A percentile compares a stretch with the other conserved stretches of the same genome.
Evolutionary conservation across 2,888 invertebrate species (phyloP).

Genomic region (Physocephala rufipes): DNA sequence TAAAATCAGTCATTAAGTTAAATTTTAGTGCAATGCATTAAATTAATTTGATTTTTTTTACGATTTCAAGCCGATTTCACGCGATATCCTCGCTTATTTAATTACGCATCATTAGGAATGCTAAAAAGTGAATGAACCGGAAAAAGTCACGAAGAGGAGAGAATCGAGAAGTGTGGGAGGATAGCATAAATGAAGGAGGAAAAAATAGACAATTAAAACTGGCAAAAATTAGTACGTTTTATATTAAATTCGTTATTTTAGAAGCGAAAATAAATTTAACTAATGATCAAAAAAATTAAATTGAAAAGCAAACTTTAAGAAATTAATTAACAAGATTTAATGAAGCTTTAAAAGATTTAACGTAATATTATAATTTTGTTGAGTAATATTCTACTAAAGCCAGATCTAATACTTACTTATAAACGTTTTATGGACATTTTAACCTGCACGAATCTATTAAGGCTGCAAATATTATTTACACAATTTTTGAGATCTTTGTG

Average conservation of each 20-base stretch:
- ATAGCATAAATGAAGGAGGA: not conserved
- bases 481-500: no score
- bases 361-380: no score
- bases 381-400: slow-evolving; percentile 15
- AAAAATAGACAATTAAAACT: not conserved
- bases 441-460: not conserved
- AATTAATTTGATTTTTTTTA: slow-evolving; percentile 23
- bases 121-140: not conserved
- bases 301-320: not conserved
- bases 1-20: slow-evolving; percentile 14
- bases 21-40: slow-evolving; percentile 26
- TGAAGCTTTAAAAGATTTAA: not conserved
- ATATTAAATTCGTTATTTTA: slow-evolving; percentile 21
- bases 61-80: slow-evolving; percentile 29
- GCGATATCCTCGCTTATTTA: slow-evolving; percentile 39
- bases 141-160: not conserved
- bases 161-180: not conserved
- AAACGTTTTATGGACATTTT: not conserved
- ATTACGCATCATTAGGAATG: slow-evolving; percentile 40
- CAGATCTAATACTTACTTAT: slow-evolving; percentile 29
- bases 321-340: not conserved
- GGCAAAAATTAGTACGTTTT: not conserved
- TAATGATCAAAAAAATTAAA: slow-evolving; percentile 3
- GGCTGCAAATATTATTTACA: not conserved
- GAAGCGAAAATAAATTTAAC: slow-evolving; percentile 16